phyloP scores from a whole-genome alignment of 2,888 invertebrate species.

The Busseola fusca region DNA sequence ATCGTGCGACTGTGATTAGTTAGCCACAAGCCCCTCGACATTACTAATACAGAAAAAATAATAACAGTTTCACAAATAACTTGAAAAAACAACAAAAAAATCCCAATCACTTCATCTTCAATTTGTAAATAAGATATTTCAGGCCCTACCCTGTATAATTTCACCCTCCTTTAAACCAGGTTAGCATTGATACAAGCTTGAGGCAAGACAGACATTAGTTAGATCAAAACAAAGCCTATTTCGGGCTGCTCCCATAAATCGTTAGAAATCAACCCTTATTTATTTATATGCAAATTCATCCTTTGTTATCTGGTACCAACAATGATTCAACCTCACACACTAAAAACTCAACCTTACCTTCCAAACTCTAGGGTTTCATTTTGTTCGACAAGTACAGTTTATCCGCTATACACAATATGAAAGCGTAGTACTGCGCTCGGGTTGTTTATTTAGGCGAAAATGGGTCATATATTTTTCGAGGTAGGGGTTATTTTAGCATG shows the following conservation, averaged over 20 bases:
- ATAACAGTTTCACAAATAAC: background rate
- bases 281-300: conserved; percentile 83
- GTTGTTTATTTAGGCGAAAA: conserved; percentile 55
- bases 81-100: no score
- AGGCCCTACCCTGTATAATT: background rate
- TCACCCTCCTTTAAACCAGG: conserved; percentile 2
- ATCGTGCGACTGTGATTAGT: no score
- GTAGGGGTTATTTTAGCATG: conserved; percentile 53
- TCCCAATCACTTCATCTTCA: background rate
- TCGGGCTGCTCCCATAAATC: conserved; percentile 72
- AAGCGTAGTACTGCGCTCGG: conserved; percentile 40
- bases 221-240: conserved; percentile 76
- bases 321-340: conserved; percentile 64
- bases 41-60: background rate
- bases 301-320: conserved; percentile 78
- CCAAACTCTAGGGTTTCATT: conserved; percentile 22
- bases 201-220: conserved; percentile 73
- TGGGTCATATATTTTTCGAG: conserved; percentile 40
- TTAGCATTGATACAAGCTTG: conserved; percentile 59
- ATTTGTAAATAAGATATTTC: background rate
- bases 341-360: conserved; percentile 30
- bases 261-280: conserved; percentile 80
- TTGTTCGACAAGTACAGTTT: conserved; percentile 13
- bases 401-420: conserved; percentile 48
- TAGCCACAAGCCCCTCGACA: no score